Base-by-base conservation (phyloP, 1,140 invertebrate genomes). In the Aricia agestis region DNA sequence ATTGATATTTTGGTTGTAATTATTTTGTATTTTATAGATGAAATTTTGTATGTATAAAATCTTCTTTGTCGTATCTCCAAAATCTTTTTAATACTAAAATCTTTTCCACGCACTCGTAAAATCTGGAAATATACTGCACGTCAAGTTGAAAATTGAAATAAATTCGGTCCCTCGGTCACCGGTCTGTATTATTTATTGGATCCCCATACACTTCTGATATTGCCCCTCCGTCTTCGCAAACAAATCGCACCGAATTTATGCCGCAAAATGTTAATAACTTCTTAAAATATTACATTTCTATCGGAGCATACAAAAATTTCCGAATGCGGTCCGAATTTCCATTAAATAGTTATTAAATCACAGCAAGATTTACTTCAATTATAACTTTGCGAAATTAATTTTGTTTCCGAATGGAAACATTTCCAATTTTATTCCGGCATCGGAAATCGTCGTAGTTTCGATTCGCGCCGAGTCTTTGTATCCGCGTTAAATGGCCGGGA, bases 181-280 rank as follows among this genome's bases (percentile, higher is more conserved):
- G 83, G 84, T 85, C 84, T 83, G 77, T 91, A 91, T 91, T 91
- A 91, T 91, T 89, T 91, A 91, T 89, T 85, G 86, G 87, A 84
- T 85, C 76, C 82, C 82, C 83, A 81, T 84, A 87, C 86, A 85
- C 86, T 86, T 87, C 88, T 84, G 83, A 87, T 78, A 81, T 76
- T 76, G 71, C 85, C 87, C 85, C 82, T 82, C 78, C 78, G 74
- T 77, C 80, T 75, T 75, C 68, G 83, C 83, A 89, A 91, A 91
- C 83, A 91, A 87, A 89, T 86, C 85, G 85, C 86, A 90, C 87
- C 81, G 88, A 89, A 85, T 91, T 89, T 89, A 91, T 91, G 86
- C 87, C 88, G 83, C 86, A 89, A 86, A 86, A 81, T 80, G 83
- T 79, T 87, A 89, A 89, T 87, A 89, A 78, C 52, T 57, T 68